phyloP scores from a whole-genome alignment of 2,797 vertebrate species.

The Sciurus vulgaris region DNA sequence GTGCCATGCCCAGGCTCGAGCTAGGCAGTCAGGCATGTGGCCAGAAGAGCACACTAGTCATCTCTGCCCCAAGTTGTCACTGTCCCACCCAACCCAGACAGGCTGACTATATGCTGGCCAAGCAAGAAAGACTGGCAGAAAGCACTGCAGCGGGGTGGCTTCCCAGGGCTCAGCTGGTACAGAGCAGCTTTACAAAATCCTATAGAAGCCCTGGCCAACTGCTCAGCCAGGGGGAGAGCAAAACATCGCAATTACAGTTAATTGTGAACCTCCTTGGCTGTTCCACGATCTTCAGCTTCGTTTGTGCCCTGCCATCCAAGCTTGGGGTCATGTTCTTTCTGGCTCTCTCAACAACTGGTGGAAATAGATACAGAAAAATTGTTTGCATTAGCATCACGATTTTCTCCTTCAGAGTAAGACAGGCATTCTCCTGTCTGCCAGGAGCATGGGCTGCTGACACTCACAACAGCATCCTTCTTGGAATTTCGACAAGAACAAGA shows the following conservation, averaged over 20 bases:
- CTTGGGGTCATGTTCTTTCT: background rate
- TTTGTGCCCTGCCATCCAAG: background rate
- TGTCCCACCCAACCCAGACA: background rate
- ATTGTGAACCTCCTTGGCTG: background rate
- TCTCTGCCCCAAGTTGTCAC: background rate
- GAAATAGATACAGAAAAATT: background rate
- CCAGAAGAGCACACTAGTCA: background rate
- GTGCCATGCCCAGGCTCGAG: background rate
- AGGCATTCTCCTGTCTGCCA: fast-evolving
- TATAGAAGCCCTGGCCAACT: background rate
- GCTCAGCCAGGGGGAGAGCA: background rate
- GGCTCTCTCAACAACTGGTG: background rate
- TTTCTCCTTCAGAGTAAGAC: background rate
- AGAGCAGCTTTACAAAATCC: background rate
- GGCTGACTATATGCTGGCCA: background rate
- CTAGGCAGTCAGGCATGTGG: background rate
- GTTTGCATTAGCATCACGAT: background rate
- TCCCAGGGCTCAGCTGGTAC: background rate
- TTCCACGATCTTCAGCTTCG: background rate
- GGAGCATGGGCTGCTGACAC: background rate
- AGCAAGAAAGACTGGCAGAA: background rate
- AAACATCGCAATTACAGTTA: background rate
- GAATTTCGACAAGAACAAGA: background rate
- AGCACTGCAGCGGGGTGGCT: background rate
- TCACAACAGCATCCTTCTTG: background rate